phyloP scores from a whole-genome alignment of 2,888 invertebrate species.

The Parnassius glacialis region DNA sequence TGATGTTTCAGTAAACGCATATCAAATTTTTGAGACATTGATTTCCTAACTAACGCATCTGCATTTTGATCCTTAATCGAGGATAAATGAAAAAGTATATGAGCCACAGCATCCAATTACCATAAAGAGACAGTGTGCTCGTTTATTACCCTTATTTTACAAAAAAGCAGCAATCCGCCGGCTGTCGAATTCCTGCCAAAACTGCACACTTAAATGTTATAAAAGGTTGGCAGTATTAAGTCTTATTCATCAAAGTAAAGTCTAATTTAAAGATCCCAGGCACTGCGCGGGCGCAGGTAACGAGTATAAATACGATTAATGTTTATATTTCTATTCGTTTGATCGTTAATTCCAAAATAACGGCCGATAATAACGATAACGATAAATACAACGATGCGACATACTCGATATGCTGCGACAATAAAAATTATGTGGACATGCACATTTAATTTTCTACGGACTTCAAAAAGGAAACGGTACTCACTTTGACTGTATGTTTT shows the following conservation, averaged over 20 bases:
- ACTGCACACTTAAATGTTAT: no score
- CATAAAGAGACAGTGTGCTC: no score
- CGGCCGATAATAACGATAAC: slow-evolving; percentile 77
- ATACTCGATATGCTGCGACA: slow-evolving; percentile 46
- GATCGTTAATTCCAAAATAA: slow-evolving; percentile 73
- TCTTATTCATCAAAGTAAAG: slow-evolving; percentile 26
- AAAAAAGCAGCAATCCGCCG: no score
- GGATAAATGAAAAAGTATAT: no score
- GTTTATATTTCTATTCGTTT: slow-evolving; percentile 70
- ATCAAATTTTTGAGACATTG: no score
- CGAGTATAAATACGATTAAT: slow-evolving; percentile 64
- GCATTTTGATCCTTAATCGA: no score
- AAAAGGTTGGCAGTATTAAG: not conserved
- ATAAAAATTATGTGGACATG: slow-evolving; percentile 36
- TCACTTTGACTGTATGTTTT: no score
- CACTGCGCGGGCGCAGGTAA: slow-evolving; percentile 44
- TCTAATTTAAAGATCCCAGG: slow-evolving; percentile 33
- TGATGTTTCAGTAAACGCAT: no score
- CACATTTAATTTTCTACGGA: not conserved
- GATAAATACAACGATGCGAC: slow-evolving; percentile 67
- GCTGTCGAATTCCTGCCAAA: no score
- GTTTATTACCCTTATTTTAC: no score
- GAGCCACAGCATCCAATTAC: no score
- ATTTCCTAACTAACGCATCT: no score
- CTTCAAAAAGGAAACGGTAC: not conserved